These are phyloP conservation scores for Oreohelix idahoensis DNA, from an alignment of 1,140 invertebrate genomes.

Conservation along the genomic window DNA sequence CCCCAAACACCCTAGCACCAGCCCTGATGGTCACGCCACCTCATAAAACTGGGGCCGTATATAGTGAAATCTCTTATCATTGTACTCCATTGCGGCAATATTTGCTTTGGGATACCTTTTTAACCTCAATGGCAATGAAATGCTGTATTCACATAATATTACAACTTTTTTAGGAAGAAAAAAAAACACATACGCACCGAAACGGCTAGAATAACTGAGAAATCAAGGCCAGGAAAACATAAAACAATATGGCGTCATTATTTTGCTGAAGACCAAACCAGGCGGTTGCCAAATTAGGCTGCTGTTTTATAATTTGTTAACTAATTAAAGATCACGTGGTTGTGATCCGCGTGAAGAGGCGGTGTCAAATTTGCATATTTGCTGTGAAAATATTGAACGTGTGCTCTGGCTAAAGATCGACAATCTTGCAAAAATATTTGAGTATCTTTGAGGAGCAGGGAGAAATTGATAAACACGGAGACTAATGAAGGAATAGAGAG, in stretches of 20 bases:
- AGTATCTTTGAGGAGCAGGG: not conserved
- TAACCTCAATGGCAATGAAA: too few relatives aligned
- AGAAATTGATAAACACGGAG: not conserved
- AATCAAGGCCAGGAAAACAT: not conserved
- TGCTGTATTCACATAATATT: too few relatives aligned
- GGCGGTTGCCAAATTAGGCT: not conserved
- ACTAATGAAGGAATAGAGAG: not conserved
- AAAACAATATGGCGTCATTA: not conserved
- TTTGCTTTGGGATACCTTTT: too few relatives aligned
- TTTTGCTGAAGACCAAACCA: not conserved
- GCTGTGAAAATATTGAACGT: not conserved
- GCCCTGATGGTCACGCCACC: too few relatives aligned
- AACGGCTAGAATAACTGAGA: not conserved
- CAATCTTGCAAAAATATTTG: not conserved
- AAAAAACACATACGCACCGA: too few relatives aligned
- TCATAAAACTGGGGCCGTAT: too few relatives aligned
- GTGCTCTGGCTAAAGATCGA: not conserved
- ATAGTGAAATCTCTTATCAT: too few relatives aligned
- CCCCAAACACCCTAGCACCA: too few relatives aligned
- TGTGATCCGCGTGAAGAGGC: not conserved
- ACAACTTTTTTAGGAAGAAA: too few relatives aligned
- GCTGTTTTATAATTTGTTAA: constrained; percentile 10
- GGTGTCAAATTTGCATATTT: constrained; percentile 13
- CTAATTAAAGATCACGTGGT: not conserved
- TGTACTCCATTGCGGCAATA: too few relatives aligned